Conservation (phyloP, 1,140 invertebrate genomes). For the Coenobita brevimanus region DNA sequence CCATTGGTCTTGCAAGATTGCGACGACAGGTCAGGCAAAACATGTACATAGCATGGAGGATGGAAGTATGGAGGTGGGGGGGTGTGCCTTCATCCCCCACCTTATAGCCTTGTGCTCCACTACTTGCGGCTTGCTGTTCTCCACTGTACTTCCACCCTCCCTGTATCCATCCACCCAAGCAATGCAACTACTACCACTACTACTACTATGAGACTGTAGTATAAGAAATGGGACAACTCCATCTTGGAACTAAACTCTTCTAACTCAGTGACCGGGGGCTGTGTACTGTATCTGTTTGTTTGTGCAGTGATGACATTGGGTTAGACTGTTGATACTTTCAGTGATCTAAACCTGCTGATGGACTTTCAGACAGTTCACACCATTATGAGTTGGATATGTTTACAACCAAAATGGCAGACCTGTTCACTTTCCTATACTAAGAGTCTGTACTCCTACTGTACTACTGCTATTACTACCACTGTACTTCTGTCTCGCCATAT, state of each 20-base stretch:
- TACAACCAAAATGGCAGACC: too few relatives aligned
- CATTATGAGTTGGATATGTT: too few relatives aligned
- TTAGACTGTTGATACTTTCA: too few relatives aligned
- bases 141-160: constrained; percentile 43
- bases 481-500: constrained; percentile 22
- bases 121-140: constrained; percentile 25
- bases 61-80: constrained; percentile 56
- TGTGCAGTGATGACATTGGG: too few relatives aligned
- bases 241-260: too few relatives aligned
- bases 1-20: constrained; percentile 99
- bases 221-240: too few relatives aligned
- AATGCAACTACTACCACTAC: constrained; percentile 40
- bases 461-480: constrained; percentile 21
- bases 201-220: background rate
- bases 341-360: too few relatives aligned
- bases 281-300: too few relatives aligned
- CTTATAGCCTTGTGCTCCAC: constrained; percentile 13
- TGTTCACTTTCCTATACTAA: too few relatives aligned
- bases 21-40: constrained; percentile 88
- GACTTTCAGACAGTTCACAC: too few relatives aligned
- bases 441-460: background rate
- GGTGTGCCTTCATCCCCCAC: background rate
- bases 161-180: constrained; percentile 37
- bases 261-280: too few relatives aligned
- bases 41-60: constrained; percentile 63